These are phyloP conservation scores for Scotopteryx bipunctaria DNA, from an alignment of 2,888 invertebrate genomes.

Conservation along the genomic window DNA sequence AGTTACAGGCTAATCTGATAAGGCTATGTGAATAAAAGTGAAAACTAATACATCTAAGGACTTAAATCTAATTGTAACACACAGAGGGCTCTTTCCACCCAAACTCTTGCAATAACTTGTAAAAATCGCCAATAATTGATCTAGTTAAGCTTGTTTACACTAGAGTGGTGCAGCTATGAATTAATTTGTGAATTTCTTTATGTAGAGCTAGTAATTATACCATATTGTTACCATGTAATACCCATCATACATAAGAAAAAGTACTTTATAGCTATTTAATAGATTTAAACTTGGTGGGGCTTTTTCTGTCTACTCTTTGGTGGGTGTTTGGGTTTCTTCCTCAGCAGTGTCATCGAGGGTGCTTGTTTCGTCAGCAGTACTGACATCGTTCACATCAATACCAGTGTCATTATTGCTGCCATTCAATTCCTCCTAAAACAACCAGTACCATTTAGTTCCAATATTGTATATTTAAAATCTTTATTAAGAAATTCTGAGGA, in stretches of 20 bases:
- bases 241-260: neutral
- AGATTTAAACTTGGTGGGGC: neutral
- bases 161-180: neutral
- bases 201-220: too few relatives aligned
- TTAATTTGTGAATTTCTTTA: too few relatives aligned
- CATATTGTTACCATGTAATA: neutral
- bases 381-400: slow-evolving; percentile 78
- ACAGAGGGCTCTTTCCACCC: slow-evolving; percentile 1
- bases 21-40: slow-evolving; percentile 2
- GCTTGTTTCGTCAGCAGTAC: slow-evolving; percentile 71
- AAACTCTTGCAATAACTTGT: neutral
- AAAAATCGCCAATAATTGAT: too few relatives aligned
- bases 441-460: too few relatives aligned
- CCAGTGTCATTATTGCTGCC: slow-evolving; percentile 82
- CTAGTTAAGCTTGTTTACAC: neutral
- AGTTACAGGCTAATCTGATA: slow-evolving; percentile 7
- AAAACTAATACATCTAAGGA: slow-evolving; percentile 12
- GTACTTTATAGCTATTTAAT: neutral
- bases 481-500: neutral
- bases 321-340: slow-evolving; percentile 38
- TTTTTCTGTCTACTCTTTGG: slow-evolving; percentile 30
- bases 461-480: too few relatives aligned
- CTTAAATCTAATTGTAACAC: slow-evolving; percentile 26
- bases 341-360: slow-evolving; percentile 61
- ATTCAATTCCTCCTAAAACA: slow-evolving; percentile 84